These are phyloP conservation scores for Peromyscus nudipes DNA, from an alignment of 2,797 vertebrate species.

Conservation along the genomic window DNA sequence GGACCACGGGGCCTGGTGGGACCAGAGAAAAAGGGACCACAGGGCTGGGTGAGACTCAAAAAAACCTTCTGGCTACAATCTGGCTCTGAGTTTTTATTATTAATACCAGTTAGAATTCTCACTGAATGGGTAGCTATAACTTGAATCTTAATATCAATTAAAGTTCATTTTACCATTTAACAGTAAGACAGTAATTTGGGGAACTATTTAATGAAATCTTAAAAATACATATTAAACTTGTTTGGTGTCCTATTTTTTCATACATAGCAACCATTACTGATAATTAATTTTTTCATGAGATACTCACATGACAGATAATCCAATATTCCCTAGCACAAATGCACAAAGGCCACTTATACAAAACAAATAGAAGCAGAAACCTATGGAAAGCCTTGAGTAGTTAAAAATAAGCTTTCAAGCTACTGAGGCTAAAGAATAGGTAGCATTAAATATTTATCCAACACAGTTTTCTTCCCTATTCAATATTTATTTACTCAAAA, in stretches of 20 bases:
- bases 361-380: background rate
- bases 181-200: background rate
- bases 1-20: no score
- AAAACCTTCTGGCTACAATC: no score
- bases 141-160: background rate
- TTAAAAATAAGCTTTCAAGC: background rate
- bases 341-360: background rate
- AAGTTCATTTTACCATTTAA: background rate
- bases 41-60: no score
- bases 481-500: background rate
- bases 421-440: background rate
- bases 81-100: no score
- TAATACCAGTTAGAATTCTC: no score
- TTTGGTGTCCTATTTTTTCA: background rate
- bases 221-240: background rate
- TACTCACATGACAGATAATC: background rate
- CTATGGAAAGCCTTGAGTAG: background rate
- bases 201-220: slow-evolving; percentile 1
- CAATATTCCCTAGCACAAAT: background rate
- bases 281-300: background rate
- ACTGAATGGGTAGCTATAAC: background rate
- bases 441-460: background rate
- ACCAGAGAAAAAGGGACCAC: no score
- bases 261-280: background rate
- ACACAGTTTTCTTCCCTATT: background rate